Percentiles rank a stretch among this genome's conserved stretches.
Conservation (phyloP, 2,797 vertebrate species). For the Sebastes cheni region DNA sequence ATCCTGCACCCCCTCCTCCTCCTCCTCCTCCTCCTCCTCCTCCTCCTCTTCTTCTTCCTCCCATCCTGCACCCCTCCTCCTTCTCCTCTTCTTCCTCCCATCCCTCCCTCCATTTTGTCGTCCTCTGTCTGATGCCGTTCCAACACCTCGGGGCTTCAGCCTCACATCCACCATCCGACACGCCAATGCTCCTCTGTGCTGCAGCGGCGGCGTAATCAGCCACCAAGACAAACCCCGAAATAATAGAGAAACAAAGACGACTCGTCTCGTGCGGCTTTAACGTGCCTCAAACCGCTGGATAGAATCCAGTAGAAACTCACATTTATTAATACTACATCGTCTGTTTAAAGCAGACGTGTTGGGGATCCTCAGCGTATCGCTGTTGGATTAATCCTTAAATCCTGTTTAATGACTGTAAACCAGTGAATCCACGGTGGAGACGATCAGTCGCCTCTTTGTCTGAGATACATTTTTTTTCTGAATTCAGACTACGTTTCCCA, state of each 20-base stretch:
- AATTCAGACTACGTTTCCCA: neutral
- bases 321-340: neutral
- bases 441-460: neutral
- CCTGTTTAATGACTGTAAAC: neutral
- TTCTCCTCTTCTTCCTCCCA: neutral
- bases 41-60: neutral
- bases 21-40: neutral
- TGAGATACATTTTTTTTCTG: neutral
- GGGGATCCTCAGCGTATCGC: neutral
- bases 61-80: neutral
- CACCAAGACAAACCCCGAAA: slow-evolving; percentile 2
- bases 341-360: neutral
- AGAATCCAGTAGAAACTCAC: neutral
- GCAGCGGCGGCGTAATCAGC: slow-evolving; percentile 35
- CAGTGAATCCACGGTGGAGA: neutral
- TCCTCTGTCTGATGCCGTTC: slow-evolving; percentile 66
- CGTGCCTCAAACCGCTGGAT: neutral
- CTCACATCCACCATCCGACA: slow-evolving; percentile 50
- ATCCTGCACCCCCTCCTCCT: slow-evolving; percentile 6
- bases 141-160: slow-evolving; percentile 61
- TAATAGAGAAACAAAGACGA: slow-evolving; percentile 25
- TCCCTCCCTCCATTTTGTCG: slow-evolving; percentile 69
- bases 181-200: slow-evolving; percentile 28
- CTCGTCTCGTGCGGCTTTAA: slow-evolving; percentile 16
- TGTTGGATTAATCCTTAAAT: neutral